Evolutionary conservation across 2,888 invertebrate genomes (phyloP), one percentile per base, ranked within the genome.

Genomic region (Scaeva pyrastri): DNA sequence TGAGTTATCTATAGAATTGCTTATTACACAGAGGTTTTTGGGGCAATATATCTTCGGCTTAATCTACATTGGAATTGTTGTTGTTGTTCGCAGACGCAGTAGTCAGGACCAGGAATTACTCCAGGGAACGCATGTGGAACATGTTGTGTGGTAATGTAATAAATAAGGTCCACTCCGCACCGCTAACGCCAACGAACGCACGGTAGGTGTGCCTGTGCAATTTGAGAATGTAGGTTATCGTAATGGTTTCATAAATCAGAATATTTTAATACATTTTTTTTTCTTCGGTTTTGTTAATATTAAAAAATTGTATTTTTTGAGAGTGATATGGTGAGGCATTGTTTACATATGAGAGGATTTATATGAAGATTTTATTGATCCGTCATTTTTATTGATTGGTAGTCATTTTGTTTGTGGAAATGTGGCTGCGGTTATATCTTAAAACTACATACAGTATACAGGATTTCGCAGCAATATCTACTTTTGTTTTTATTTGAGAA

Each of bases 61-160:
- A 81, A 81, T 81, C 80, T 85, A 80, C 80, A 80, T 72, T 71
- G 64, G 76, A 76, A 75, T 73, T 72, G 79, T 70, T 75, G 79
- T 79, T 75, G 75, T 80, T 80, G 12, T 48, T 23, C 56, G 50
- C 80, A 76, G 72, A 76, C 72, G 66, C 56, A n/a, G n/a, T n/a
- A n/a, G n/a, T n/a, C n/a, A n/a, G n/a, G n/a, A n/a, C n/a, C n/a
- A 76, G 76, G 73, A 68, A 74, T 76, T 79, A 76, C 85, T 62
- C 68, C 4, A 31, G 86, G 74, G 77, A 74, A 68, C 81, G 62
- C 77, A 82, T 77, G 82, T 77, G 73, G 60, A 82, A 73, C 82
- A 82, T 86, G 86, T 82, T 77, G 77, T 86, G 85, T 62, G 77
- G 82, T 74, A 82, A 77, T 82, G 77, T 81, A 86, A 86, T 86